Conservation (phyloP, 2,888 invertebrate genomes). For the Suillia variegata region DNA sequence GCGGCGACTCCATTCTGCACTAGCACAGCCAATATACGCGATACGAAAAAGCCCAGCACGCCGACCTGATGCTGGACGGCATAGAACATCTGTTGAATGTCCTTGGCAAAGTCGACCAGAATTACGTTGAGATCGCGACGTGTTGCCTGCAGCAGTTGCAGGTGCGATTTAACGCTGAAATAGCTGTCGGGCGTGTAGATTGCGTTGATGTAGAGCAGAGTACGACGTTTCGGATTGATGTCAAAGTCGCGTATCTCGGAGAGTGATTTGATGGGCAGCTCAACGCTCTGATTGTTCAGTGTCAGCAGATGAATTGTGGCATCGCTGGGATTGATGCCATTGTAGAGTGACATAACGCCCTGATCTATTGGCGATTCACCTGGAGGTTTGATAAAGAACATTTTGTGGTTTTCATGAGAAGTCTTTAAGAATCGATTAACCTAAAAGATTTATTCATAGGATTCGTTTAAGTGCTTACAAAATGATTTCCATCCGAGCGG, state of each 20-base stretch:
- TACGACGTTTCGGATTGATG: constrained; percentile 43
- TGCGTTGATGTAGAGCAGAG: constrained; percentile 50
- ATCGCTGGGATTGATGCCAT: constrained; percentile 54
- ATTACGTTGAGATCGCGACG: constrained; percentile 51
- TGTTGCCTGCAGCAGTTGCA: constrained; percentile 41
- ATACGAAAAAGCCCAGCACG: constrained; percentile 48
- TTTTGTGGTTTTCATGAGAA: background rate
- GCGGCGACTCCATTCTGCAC: constrained; percentile 35
- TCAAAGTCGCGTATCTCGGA: constrained; percentile 52
- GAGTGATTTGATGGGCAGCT: constrained; percentile 48
- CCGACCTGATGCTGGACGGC: constrained; percentile 49
- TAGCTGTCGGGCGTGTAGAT: constrained; percentile 47
- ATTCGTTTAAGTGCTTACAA: no score
- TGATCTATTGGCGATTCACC: constrained; percentile 54
- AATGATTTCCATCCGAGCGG: constrained; percentile 47
- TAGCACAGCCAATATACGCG: constrained; percentile 41
- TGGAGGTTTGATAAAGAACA: constrained; percentile 20
- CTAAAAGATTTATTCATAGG: no score
- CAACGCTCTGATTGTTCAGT: constrained; percentile 47
- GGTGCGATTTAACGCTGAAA: constrained; percentile 49
- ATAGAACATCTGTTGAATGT: constrained; percentile 49
- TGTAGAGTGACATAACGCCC: constrained; percentile 49
- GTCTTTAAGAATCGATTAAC: background rate
- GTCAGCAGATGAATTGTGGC: constrained; percentile 47
- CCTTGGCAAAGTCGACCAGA: constrained; percentile 48